Evolutionary conservation across 2,113 vertebrate genomes (phyloP).

Genomic region (Pollachius pollachius): DNA sequence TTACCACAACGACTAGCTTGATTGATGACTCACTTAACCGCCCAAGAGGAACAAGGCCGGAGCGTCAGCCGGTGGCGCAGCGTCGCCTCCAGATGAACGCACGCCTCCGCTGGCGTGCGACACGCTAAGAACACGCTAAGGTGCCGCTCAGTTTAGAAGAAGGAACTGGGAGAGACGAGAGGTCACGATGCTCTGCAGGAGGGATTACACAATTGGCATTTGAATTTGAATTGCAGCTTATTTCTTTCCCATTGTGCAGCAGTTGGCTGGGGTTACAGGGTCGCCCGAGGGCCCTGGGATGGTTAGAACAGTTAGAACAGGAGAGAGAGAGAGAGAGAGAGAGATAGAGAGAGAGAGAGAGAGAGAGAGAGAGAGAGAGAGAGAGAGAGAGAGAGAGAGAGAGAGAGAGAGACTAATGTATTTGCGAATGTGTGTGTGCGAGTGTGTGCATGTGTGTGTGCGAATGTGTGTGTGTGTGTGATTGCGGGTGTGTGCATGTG

Average conservation of each 20-base stretch:
- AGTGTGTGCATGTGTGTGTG: too few species aligned
- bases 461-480: too few species aligned
- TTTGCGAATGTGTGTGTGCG: too few species aligned
- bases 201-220: neutral
- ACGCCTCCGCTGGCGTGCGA: too few species aligned
- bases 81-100: conserved; percentile 10
- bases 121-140: neutral
- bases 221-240: too few species aligned
- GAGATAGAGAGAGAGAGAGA: too few species aligned
- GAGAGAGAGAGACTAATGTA: too few species aligned
- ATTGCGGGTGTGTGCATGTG: too few species aligned
- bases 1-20: neutral
- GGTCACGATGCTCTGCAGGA: conserved; percentile 39
- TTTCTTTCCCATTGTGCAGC: conserved; percentile 37
- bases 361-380: too few species aligned
- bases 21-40: conserved; percentile 10
- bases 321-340: conserved; percentile 29
- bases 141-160: neutral
- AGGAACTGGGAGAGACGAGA: conserved; percentile 7
- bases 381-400: too few species aligned
- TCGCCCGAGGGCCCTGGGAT: conserved; percentile 41
- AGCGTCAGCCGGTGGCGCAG: neutral
- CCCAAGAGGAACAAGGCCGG: conserved; percentile 26
- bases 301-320: conserved; percentile 48
- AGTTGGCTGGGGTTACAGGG: conserved; percentile 40